Evolutionary conservation across 2,888 invertebrate species (phyloP), one percentile per base, ranked within the genome.

Genomic region (Drosophila ustulata): DNA sequence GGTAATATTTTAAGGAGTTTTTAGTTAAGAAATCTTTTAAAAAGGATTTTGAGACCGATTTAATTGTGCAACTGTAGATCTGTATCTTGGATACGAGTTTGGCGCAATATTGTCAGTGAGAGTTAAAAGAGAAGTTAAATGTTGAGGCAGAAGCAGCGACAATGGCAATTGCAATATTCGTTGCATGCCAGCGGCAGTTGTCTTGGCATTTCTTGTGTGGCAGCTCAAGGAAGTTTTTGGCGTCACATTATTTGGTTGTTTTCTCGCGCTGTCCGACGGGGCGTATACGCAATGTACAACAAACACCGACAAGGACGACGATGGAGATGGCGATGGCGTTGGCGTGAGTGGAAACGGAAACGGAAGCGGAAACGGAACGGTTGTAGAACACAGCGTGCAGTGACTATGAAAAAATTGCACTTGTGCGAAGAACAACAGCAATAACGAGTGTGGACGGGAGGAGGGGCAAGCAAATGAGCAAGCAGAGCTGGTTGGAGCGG

Each of bases 271-370:
- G 56, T 23, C 34, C 13, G 56, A 66, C 51, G 41, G 41, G 73
- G 70, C 70, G 70, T 70, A 52, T 70, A 52, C 70, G 70, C 70
- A 72, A 69, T 45, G 45, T 11, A 11, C 46, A 41, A 46, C 78
- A 25, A 2, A 63, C 50, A 52, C 45, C 50, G 45, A 47, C 41
- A 34, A 11, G 34, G 34, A 34, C 34, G 34, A 34, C 34, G 34
- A 18, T 2, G 18, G 9, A n/a, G 37, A 37, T n/a, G 34, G 11
- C 37, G 11, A 4, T 37, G 37, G 37, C 37, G 37, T 9, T 37
- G 37, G 37, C 18, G 39, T 13, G 39, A 18, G 39, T 41, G 39
- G 13, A 37, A 37, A 2, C 37, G 37, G 37, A 37, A n/a, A 4
- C 39, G 13, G 13, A 41, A 41, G 18, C 18, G 18, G 13, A 55